These are phyloP conservation scores for Lycocerus yunnanus DNA, from an alignment of 2,888 invertebrate genomes.

Conservation along the genomic window DNA sequence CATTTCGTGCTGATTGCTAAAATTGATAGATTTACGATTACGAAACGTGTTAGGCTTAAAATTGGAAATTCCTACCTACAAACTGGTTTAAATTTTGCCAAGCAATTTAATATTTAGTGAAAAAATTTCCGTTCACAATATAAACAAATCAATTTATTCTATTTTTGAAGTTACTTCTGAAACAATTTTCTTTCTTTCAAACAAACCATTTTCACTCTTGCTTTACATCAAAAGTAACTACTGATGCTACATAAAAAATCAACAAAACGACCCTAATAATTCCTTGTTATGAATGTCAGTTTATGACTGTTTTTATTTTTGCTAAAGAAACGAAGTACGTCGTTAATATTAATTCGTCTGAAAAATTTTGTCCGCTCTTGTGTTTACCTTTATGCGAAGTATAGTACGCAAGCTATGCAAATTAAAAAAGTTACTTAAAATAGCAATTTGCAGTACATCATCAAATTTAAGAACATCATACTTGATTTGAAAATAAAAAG, in stretches of 20 bases:
- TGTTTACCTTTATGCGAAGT: neutral
- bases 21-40: conserved; percentile 11
- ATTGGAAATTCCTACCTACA: conserved; percentile 6
- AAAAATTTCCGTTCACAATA: neutral
- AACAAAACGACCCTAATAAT: neutral
- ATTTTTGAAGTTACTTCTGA: neutral
- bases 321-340: neutral
- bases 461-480: neutral
- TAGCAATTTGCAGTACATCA: neutral
- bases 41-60: conserved; percentile 5
- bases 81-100: neutral
- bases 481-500: neutral
- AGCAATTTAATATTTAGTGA: neutral
- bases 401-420: neutral
- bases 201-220: neutral
- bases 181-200: neutral
- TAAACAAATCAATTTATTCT: neutral
- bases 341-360: neutral
- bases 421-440: neutral
- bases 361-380: neutral
- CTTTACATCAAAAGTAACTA: neutral
- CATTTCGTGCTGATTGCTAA: conserved; percentile 10
- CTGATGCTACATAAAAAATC: neutral
- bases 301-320: neutral
- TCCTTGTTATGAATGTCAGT: neutral